A percentile compares a stretch with the other conserved stretches of the same genome.
Evolutionary conservation across 2,113 vertebrate species (phyloP).

Genomic region (Corvus hawaiiensis): DNA sequence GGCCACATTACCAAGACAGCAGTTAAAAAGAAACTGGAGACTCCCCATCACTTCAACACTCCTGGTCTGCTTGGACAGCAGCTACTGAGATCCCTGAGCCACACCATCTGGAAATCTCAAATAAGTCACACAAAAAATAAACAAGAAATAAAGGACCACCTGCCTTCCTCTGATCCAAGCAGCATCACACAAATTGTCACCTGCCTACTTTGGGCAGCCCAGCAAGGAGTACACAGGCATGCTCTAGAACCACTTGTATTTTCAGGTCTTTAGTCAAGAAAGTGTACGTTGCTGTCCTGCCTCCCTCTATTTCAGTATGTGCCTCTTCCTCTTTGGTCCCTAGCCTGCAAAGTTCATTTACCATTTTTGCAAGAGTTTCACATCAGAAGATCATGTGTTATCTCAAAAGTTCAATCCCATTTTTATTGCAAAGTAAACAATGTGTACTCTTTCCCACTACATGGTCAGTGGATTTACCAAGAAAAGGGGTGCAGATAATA

Average conservation of each 20-base stretch:
- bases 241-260: background rate
- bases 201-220: background rate
- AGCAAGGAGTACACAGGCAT: background rate
- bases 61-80: background rate
- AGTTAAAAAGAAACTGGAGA: background rate
- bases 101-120: background rate
- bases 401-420: background rate
- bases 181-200: background rate
- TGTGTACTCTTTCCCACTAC: background rate
- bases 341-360: background rate
- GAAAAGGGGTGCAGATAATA: background rate
- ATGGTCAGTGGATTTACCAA: background rate
- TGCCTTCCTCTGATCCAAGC: background rate
- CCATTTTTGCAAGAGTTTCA: background rate
- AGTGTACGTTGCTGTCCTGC: background rate
- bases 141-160: background rate
- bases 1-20: background rate
- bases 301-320: background rate
- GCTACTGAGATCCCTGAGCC: background rate
- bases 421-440: background rate
- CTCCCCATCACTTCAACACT: background rate
- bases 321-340: background rate
- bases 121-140: background rate
- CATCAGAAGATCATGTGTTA: background rate
- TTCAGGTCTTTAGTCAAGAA: background rate